Evolutionary conservation across 2,113 vertebrate species (phyloP).

Genomic region (Columba janthina): DNA sequence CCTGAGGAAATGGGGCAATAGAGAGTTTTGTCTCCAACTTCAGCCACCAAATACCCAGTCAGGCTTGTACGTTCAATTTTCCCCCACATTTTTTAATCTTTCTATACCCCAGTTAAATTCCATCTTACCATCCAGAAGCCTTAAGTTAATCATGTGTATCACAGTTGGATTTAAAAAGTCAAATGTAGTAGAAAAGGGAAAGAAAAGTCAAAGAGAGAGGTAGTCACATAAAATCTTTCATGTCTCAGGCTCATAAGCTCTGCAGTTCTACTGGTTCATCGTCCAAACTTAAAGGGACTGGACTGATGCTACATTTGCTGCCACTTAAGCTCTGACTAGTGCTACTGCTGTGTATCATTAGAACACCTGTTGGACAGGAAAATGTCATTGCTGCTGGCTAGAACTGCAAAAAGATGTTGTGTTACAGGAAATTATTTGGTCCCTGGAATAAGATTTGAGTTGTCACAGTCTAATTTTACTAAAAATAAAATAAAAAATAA

Average conservation of each 20-base stretch:
- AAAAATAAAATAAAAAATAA: background rate
- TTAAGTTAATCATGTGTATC: background rate
- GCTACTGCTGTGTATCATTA: background rate
- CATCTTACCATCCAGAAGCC: background rate
- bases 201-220: background rate
- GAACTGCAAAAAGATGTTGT: background rate
- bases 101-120: background rate
- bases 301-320: background rate
- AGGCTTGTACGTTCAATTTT: slow-evolving; percentile 1
- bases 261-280: background rate
- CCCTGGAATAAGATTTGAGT: background rate
- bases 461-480: background rate
- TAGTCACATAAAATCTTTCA: background rate
- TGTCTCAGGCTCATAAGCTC: background rate
- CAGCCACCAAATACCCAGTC: background rate
- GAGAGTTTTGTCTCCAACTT: background rate
- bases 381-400: background rate
- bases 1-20: too few relatives aligned
- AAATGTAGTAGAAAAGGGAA: background rate
- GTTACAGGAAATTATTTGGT: background rate
- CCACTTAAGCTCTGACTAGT: background rate
- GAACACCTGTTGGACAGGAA: slow-evolving; percentile 13
- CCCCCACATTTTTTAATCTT: background rate
- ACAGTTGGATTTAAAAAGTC: background rate
- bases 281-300: slow-evolving; percentile 45